A percentile compares a stretch with the other conserved stretches of the same genome.
phyloP scores from a whole-genome alignment of 2,888 invertebrate genomes.

The Epinotia bilunana region DNA sequence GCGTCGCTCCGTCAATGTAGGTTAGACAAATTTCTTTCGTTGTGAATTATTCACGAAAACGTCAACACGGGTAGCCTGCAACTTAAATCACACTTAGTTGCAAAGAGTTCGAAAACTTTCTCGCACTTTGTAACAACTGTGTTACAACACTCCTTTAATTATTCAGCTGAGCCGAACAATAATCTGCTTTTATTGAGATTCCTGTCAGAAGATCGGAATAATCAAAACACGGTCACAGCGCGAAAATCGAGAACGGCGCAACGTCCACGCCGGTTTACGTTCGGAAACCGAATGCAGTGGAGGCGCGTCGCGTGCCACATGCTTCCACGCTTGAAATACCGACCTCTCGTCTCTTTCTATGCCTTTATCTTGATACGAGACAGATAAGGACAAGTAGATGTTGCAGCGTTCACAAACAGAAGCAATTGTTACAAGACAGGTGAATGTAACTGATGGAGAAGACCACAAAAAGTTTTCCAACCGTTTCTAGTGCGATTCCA shows the following conservation, averaged over 20 bases:
- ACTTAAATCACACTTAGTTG: constrained; percentile 53
- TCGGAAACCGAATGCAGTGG: constrained; percentile 79
- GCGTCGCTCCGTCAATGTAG: constrained; percentile 70
- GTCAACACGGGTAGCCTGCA: constrained; percentile 55
- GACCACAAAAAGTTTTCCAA: constrained; percentile 76
- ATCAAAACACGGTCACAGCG: constrained; percentile 74
- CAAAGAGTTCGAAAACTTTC: constrained; percentile 53
- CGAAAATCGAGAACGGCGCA: constrained; percentile 58
- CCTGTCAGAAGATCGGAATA: constrained; percentile 38
- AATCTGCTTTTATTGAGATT: constrained; percentile 34
- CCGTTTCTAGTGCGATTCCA: constrained; percentile 71
- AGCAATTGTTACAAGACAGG: constrained; percentile 71
- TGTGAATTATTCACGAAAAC: constrained; percentile 63
- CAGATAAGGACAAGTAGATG: constrained; percentile 71
- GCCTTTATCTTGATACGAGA: constrained; percentile 52
- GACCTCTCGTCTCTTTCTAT: constrained; percentile 73
- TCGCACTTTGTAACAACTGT: constrained; percentile 55
- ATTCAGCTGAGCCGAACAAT: constrained; percentile 27
- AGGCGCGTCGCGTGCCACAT: constrained; percentile 75
- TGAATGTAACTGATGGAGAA: constrained; percentile 75
- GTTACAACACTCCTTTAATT: constrained; percentile 35
- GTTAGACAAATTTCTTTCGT: constrained; percentile 66
- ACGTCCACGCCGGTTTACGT: constrained; percentile 69
- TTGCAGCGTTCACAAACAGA: constrained; percentile 56
- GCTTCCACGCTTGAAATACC: constrained; percentile 63